phyloP scores from a whole-genome alignment of 92 coral and sea anemone species.

The Micromussa lordhowensis region DNA sequence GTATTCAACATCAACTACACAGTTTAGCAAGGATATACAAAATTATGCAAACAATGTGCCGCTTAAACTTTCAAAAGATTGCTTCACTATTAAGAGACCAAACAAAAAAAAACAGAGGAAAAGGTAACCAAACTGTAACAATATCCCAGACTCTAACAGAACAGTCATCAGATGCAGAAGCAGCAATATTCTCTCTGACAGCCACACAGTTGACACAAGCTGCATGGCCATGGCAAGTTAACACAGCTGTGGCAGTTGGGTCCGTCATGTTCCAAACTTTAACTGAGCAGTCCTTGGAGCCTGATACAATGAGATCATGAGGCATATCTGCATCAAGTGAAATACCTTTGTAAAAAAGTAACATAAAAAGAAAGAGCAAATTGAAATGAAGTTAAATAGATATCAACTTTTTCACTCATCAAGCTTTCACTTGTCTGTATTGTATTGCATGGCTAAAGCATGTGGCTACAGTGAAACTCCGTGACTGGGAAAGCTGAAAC shows the following conservation, averaged over 20 bases:
- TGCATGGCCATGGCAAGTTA: conserved; percentile 67
- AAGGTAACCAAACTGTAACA: conserved; percentile 32
- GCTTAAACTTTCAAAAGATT: not conserved
- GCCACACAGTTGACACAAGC: conserved; percentile 76
- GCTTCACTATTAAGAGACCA: not conserved
- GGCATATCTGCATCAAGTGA: conserved; percentile 50
- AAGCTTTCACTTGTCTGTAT: too few species aligned
- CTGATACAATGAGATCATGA: conserved; percentile 83
- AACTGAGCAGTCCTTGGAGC: conserved; percentile 80
- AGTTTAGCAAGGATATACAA: not conserved
- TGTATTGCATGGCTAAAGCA: too few species aligned
- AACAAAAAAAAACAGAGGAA: not conserved
- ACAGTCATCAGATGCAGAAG: conserved; percentile 76
- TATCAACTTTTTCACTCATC: not conserved
- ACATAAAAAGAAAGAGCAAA: not conserved
- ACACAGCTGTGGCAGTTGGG: not conserved
- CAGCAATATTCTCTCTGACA: conserved; percentile 54
- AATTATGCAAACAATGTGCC: too few species aligned
- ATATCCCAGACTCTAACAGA: conserved; percentile 81
- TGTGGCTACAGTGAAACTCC: too few species aligned
- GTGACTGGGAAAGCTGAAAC: too few species aligned
- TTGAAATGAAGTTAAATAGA: not conserved
- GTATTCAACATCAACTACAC: not conserved
- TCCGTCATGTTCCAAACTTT: conserved; percentile 78
- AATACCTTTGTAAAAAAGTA: conserved; percentile 36